Evolutionary conservation across 2,113 vertebrate genomes (phyloP), one percentile per base, ranked within the genome.

Genomic region (Thalassarche chlororhynchos): DNA sequence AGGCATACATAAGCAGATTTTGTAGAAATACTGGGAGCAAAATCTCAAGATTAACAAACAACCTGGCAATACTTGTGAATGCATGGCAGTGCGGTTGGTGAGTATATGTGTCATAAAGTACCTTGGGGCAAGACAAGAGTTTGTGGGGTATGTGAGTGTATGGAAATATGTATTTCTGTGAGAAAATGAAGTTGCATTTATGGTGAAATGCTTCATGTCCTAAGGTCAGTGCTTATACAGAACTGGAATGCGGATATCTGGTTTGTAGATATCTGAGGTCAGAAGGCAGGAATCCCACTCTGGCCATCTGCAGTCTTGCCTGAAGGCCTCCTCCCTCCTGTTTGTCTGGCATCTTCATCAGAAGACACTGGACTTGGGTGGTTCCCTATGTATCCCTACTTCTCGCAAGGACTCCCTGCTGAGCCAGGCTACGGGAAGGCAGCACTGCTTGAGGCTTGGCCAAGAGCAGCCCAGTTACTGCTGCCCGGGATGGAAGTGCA

Each of bases 11-110:
- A 46, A 82, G 65, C 51, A 84, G 58, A 32, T 82, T 40, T n/a
- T 1, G 1, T 23, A 61, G 65, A 77, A 72, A 82, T 42, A 51
- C 40, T 5, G 8, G 28, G 34, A 82, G 70, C 23, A 51, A 52
- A 46, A n/a, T 57, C 65, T 72, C 58, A 7, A 64, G 76, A 31
- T 28, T 26, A 70, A 64, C 58, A 62, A 84, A 5, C 51, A 79
- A 21, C 31, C 46, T 31, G 46, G 65, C 52, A 19, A 13, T 44
- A 36, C 16, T 13, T 36, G 51, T 16, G 58, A 42, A 47, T 4
- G 24, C 47, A 4, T 1, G 60, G 40, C 36, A 16, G 47, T 2
- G 9, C 0, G 2, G 38, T 4, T 29, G n/a, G 26, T 32, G 51
- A 87, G 60, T 0, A 10, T 0, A 10, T 1, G 46, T 38, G 57